Base-by-base conservation (phyloP, 2,113 vertebrate species). In the Salminus brasiliensis region DNA sequence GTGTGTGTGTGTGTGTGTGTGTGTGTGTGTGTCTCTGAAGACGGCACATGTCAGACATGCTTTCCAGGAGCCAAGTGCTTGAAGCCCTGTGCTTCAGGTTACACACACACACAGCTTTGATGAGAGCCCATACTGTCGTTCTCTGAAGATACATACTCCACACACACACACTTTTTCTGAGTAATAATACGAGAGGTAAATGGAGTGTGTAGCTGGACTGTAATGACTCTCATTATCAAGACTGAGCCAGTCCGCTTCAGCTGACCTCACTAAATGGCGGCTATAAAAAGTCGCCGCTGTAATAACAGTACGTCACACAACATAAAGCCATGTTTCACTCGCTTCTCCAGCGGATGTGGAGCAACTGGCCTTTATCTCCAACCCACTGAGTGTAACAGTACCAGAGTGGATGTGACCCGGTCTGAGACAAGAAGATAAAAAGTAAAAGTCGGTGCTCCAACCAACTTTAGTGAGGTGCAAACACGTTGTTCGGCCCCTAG, bases 141-240 rank as follows among this genome's bases (percentile, higher is more conserved):
- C n/a, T 72, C 43, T 52, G 49, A 55, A 78, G 60, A 59, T 30
- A 55, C 32, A 65, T 49, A 36, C 66, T 68, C 70, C 65, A 36
- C 30, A 45, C 65, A 34, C 55, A n/a, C 62, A 52, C 45, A 18
- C 45, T 49, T 36, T 23, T 27, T 43, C 29, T 29, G 52, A 62
- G 60, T 72, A 66, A 47, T 41, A 62, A 60, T 63, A 66, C 47
- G 32, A 57, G 76, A 75, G 63, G 21, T 53, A 74, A 86, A 83
- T 79, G 82, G 68, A 84, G 52, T 76, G 77, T 78, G 55, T 60
- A 71, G 76, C 53, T 76, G 65, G 69, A 39, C 79, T 67, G 69
- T 79, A 82, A 79, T 80, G 76, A 66, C 69, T 77, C 76, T 72
- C 65, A 83, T 83, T 78, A 80, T 39, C 62, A 73, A 59, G 77